Evolutionary conservation across 1,140 invertebrate genomes (phyloP).

Genomic region (Drosophila pectinifera): DNA sequence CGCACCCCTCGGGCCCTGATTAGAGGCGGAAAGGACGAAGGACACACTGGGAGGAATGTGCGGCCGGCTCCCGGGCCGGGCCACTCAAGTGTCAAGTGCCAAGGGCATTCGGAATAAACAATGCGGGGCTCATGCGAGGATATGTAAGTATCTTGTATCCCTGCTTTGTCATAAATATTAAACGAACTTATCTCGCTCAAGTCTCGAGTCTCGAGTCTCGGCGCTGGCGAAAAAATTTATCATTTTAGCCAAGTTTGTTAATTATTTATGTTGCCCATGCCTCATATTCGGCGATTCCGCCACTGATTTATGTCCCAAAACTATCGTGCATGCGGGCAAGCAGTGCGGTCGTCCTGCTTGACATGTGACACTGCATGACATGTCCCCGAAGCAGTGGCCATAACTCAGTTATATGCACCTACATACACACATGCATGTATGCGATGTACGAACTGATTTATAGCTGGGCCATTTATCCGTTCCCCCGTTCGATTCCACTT

Average conservation of each 20-base stretch:
- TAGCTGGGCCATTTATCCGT: constrained; percentile 5
- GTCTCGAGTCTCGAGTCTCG: constrained; percentile 45
- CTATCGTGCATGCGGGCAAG: neutral
- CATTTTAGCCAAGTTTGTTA: constrained; percentile 84
- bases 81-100: constrained; percentile 73
- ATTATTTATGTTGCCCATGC: constrained; percentile 81
- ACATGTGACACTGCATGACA: constrained; percentile 67
- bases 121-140: constrained; percentile 18
- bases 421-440: neutral
- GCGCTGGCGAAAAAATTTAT: constrained; percentile 77
- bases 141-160: constrained; percentile 35
- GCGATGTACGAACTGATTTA: constrained; percentile 29
- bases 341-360: constrained; percentile 12
- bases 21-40: constrained; percentile 31
- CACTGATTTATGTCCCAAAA: constrained; percentile 67
- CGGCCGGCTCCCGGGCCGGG: neutral
- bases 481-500: neutral
- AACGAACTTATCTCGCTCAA: constrained; percentile 76
- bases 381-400: constrained; percentile 30
- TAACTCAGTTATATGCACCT: constrained; percentile 11
- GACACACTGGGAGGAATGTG: neutral
- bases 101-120: constrained; percentile 70
- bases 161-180: constrained; percentile 84
- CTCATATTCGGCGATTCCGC: constrained; percentile 59
- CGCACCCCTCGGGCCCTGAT: constrained; percentile 61